Conservation (phyloP, 2,888 invertebrate genomes). For the Alviniconcha strummeri region DNA sequence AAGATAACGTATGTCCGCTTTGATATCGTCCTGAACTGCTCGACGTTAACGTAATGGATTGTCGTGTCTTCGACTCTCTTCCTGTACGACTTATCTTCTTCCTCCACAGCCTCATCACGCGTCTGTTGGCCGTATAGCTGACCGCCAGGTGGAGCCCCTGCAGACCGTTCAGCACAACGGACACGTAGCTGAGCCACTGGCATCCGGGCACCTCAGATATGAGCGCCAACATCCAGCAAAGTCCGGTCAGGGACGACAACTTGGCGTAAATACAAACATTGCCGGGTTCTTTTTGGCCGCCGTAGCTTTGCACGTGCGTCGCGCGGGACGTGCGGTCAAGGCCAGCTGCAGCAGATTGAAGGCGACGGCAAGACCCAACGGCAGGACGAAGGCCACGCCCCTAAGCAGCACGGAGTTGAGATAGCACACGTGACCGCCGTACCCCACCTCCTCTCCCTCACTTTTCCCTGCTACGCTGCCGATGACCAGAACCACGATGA, state of each 20-base stretch:
- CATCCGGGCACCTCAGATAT: conserved; percentile 49
- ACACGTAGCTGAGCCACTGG: conserved; percentile 47
- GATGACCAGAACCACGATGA: conserved; percentile 32
- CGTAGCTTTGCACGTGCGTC: conserved; percentile 26
- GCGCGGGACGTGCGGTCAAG: conserved; percentile 40
- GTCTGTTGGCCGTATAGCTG: conserved; percentile 49
- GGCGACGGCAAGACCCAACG: conserved; percentile 44
- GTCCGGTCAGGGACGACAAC: conserved; percentile 54
- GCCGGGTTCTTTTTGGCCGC: conserved; percentile 39
- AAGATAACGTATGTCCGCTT: no score
- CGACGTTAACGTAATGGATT: no score
- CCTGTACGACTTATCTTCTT: background rate
- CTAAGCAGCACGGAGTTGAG: conserved; percentile 35
- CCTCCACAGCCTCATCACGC: conserved; percentile 47
- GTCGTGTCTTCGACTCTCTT: no score
- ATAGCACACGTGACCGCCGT: conserved; percentile 45
- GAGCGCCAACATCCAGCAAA: conserved; percentile 58
- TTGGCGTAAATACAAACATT: conserved; percentile 51
- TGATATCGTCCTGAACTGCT: no score
- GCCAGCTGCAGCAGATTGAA: conserved; percentile 49
- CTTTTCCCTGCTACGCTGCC: conserved; percentile 10
- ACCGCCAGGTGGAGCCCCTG: conserved; percentile 58
- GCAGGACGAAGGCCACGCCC: conserved; percentile 48
- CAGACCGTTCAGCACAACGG: conserved; percentile 49
- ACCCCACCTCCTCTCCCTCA: conserved; percentile 34